Evolutionary conservation across 2,113 vertebrate species (phyloP), one percentile per base, ranked within the genome.

Genomic region (Passer domesticus): DNA sequence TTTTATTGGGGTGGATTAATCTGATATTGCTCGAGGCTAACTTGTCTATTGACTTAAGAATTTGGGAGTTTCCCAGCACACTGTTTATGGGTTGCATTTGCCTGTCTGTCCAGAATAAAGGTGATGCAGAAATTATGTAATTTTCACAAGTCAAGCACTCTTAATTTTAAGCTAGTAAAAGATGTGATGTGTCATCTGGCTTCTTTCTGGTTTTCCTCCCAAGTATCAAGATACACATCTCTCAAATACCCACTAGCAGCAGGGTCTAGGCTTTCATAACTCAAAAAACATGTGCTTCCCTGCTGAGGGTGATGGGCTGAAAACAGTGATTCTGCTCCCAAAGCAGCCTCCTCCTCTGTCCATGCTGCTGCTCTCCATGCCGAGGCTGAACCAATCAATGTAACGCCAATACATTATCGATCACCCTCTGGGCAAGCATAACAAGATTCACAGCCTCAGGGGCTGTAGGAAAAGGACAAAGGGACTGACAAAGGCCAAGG

Each of bases 11-110:
- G 21, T 0, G 4, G 46, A 86, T 89, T 95, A 90, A 95, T 87
- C 75, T 86, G 83, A 89, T 92, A 90, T 7, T 70, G 27, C 28
- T 93, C 0, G 2, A 82, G 75, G 44, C 52, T 72, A 72, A 75
- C 56, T 53, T 91, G 78, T 70, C n/a, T 94, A 67, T 74, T 91
- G 58, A 74, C 73, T 91, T 84, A 89, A 94, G 72, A 96, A 95
- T 95, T 52, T 88, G 73, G 27, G 68, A 87, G 19, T 41, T 86
- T 86, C 90, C 78, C 87, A 94, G 47, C 19, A 52, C 21, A 33
- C 27, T 2, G 12, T 64, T 93, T 69, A 76, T 62, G 58, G 20
- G 39, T 73, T 88, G 46, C 39, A 31, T 58, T 31, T 89, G 56
- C 20, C 63, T 80, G 6, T 72, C 37, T 66, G 55, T 89, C 33